Base-by-base conservation (phyloP, 2,113 vertebrate genomes). In the Oreotrochilus melanogaster region DNA sequence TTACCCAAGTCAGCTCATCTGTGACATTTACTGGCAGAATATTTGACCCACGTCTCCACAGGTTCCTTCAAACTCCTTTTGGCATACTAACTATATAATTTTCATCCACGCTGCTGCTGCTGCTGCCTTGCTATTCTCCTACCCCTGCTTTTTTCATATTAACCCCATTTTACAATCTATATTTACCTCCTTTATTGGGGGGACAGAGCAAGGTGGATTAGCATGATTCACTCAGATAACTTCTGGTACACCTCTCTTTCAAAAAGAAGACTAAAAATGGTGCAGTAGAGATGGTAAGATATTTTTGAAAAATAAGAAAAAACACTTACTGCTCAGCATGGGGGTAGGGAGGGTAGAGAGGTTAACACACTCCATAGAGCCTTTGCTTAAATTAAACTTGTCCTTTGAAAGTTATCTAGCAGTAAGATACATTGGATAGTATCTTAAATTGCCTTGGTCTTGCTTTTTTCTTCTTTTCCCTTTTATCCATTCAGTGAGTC, bases 371-470 rank as follows among this genome's bases (percentile, higher is more conserved):
- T 96, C 79, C 60, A 27, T 37, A 86, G 92, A 95, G 37, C 33
- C 30, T 18, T 74, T 84, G 91, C 72, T 98, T 96, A 97, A 98
- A 97, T 98, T 97, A 97, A 94, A 95, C 69, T 51, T 81, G 86
- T 86, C 80, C 71, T 97, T 96, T 96, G 51, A 96, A 92, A 93
- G 73, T 81, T 88, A 83, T 48, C 93, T 81, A 73, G 6, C 92
- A 90, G 66, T 94, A 86, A 95, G 86, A 72, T 37, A 89, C 78
- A 74, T 30, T 39, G 12, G 53, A 70, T 75, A 84, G 90, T 37
- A 79, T 95, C 79, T 93, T 82, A 95, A 92, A 96, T 95, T 95
- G 61, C 83, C 86, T 94, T 13, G 0, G 57, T 85, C 85, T 89
- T 73, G 79, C 92, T 72, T 82, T 94, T 92, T 80, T 93, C 61